Evolutionary conservation across 1,140 invertebrate species (phyloP), one percentile per base, ranked within the genome.

Genomic region (Procambarus clarkii): DNA sequence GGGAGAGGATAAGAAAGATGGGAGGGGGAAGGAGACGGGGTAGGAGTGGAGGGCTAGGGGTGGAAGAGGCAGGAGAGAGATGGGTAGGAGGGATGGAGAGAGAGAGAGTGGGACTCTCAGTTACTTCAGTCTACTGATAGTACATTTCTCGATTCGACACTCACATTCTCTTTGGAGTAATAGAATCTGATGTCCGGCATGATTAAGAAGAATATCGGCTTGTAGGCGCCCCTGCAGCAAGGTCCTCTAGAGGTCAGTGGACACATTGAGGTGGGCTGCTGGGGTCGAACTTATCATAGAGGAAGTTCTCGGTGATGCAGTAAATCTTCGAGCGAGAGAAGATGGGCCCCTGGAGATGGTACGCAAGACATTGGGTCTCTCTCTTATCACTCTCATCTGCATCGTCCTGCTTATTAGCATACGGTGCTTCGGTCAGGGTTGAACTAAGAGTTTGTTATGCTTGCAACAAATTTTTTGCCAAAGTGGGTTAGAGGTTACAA

Each of bases 131-230:
- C 18, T 21, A n/a, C n/a, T 46, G 34, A 46, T 74, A 76, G 2
- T 0, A 4, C 44, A 21, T 24, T 71, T 44, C 13, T 45, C 80
- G 13, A 54, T 7, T n/a, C n/a, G 80, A n/a, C 60, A 82, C 50
- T 60, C 34, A 60, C 60, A 82, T 60, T 54, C 50, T 45, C 50
- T 48, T 60, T 11, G 80, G 48, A 82, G 34, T 82, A 82, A 82
- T 60, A 82, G 50, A 34, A 58, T n/a, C 45, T 58, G 80, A n/a
- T 82, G 46, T 21, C 34, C 60, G 34, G 80, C 50, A 44, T 82
- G 21, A 60, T 48, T 82, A 46, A 82, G 50, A 60, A 34, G 7
- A 54, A 54, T 54, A 54, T n/a, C n/a, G n/a, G n/a, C n/a, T n/a
- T n/a, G 45, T 46, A 78, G 45, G 45, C 44, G 45, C 45, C 45